Conservation (phyloP, 2,797 vertebrate species). For the Petrocephalus sullivani region DNA sequence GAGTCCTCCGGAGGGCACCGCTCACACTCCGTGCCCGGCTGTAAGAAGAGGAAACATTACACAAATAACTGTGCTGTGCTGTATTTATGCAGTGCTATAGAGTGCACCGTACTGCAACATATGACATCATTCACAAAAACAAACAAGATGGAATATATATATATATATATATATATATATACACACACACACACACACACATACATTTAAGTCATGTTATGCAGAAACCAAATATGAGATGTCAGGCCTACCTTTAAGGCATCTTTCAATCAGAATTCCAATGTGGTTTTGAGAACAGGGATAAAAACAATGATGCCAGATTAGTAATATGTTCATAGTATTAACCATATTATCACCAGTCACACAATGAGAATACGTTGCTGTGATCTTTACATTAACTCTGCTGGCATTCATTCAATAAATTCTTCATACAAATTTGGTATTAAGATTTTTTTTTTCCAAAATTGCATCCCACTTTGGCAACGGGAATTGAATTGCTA, state of each 20-base stretch:
- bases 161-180: no score
- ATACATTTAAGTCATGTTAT: neutral
- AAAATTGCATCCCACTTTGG: neutral
- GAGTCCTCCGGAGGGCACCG: conserved; percentile 48
- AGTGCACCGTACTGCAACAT: neutral
- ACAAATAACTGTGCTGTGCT: no score
- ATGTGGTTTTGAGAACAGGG: neutral
- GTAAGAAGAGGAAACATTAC: neutral
- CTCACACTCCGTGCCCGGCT: neutral
- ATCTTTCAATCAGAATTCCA: conserved; percentile 27
- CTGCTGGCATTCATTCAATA: neutral
- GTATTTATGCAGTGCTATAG: neutral
- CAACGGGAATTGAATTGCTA: neutral
- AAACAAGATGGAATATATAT: neutral
- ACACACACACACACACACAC: no score
- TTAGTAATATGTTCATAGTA: neutral
- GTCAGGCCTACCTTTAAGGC: conserved; percentile 54
- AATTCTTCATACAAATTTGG: neutral
- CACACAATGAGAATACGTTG: neutral
- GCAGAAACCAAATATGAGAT: neutral
- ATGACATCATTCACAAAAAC: neutral
- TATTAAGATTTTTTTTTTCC: neutral
- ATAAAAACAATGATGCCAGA: neutral
- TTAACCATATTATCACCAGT: neutral
- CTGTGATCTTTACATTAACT: neutral